Percentiles rank a stretch among this genome's conserved stretches.
phyloP scores from a whole-genome alignment of 2,888 invertebrate genomes.

The Meteorus cinctellus region DNA sequence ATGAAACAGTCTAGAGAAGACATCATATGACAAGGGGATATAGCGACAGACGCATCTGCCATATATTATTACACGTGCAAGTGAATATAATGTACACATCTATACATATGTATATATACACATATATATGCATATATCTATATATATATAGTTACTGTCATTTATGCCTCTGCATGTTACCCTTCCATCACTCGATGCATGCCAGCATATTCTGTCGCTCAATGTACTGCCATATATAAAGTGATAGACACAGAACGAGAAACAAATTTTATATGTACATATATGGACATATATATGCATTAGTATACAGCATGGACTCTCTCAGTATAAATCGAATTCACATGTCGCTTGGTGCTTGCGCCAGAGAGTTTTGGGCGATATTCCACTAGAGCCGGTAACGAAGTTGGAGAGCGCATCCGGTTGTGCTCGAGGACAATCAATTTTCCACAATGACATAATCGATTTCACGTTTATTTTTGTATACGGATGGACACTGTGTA shows the following conservation, averaged over 20 bases:
- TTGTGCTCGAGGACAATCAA: slow-evolving; percentile 39
- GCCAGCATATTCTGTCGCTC: not conserved
- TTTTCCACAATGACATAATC: slow-evolving; percentile 37
- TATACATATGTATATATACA: not conserved
- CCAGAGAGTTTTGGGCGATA: slow-evolving; percentile 34
- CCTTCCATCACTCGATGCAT: slow-evolving; percentile 17
- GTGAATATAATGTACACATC: not conserved
- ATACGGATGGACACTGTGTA: slow-evolving; percentile 12
- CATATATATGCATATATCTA: too few species aligned
- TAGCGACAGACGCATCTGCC: slow-evolving; percentile 21
- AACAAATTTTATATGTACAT: slow-evolving; percentile 1
- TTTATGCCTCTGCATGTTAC: slow-evolving; percentile 16
- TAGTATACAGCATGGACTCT: not conserved
- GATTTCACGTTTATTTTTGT: slow-evolving; percentile 29
- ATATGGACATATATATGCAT: not conserved
- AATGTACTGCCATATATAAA: slow-evolving; percentile 13
- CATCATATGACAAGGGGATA: slow-evolving; percentile 25
- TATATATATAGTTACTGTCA: not conserved
- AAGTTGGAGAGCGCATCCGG: slow-evolving; percentile 38
- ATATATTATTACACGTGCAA: not conserved
- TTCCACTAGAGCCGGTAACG: slow-evolving; percentile 34
- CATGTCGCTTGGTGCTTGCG: slow-evolving; percentile 33
- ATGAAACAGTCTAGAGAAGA: slow-evolving; percentile 8
- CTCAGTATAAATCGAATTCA: slow-evolving; percentile 38
- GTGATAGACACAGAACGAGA: slow-evolving; percentile 13